Evolutionary conservation across 2,113 vertebrate species (phyloP), one percentile per base, ranked within the genome.

Genomic region (Podocnemis expansa): DNA sequence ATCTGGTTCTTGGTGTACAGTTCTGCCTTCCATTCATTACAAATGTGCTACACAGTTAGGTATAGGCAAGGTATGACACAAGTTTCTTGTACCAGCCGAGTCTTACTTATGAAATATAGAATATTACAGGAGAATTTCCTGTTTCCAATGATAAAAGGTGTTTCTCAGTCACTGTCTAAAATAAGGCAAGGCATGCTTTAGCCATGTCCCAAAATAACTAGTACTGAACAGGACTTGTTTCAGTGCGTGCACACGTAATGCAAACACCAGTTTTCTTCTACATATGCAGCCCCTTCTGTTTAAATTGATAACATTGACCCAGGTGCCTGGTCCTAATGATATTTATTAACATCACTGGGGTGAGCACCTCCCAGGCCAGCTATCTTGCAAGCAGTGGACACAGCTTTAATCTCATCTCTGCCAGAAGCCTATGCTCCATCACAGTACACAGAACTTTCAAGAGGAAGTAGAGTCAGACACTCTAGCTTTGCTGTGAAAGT

Each of bases 401-500:
- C 55, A 78, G 2, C 10, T 86, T 87, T 82, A 83, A 87, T 88
- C 78, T 21, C 29, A 60, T 91, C 89, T 70, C 25, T 78, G 27
- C 5, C 45, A 60, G 29, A 76, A 78, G 73, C 13, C 43, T 9
- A 43, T 19, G n/a, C 90, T 47, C 87, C 1, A 67, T 60, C 14
- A 82, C 29, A 83, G 47, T 11, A 54, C 25, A 58, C 41, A 25
- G 12, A 51, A 22, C 47, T 89, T 76, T 91, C 43, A 24, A 83
- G 86, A 89, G 2, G 17, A 70, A 38, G 34, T 70, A 19, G 19
- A 38, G 63, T 19, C 63, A 38, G 63, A 12, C 14, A 22, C 76
- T n/a, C 52, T 89, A 84, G 86, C 60, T 94, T 41, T 10, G 80
- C 17, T 94, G 89, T 19, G n/a, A 94, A 78, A 91, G 47, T 25